Base-by-base conservation (phyloP, 2,113 vertebrate genomes). In the Tylochromis polylepis region DNA sequence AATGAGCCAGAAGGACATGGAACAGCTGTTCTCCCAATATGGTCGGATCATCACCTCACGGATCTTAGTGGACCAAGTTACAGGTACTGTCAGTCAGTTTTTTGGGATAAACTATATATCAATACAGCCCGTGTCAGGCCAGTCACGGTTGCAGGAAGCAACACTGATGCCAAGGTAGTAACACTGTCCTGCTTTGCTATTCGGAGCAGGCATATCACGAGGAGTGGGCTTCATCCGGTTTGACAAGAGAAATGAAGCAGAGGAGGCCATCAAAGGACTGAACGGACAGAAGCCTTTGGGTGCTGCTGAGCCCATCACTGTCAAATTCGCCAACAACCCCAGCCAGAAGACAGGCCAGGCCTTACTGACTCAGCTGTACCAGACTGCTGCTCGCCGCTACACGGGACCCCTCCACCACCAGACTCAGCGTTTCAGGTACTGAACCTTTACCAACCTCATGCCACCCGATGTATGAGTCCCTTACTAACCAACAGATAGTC, bases 1-100 rank as follows among this genome's bases (percentile, higher is more conserved):
- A 88, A 99, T 99, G 98, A 98, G 97, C 91, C 98, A 98, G 96
- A 98, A 98, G 81, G 98, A 99, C 87, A 98, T 99, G 98, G 98
- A 98, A 77, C 98, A 98, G 94, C 97, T 99, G 22, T 99, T 99
- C 95, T 99, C 98, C 8, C 98, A 99, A 87, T 99, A 99, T 0
- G 98, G 98, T n/a, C 97, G 98, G 12, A 99, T 99, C 93, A 99
- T 99, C 96, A 99, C 98, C 4, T 99, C 98, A 20, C 97, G 98
- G 29, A 99, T 99, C 93, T 96, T 99, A 70, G 97, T 99, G 62
- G 98, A 99, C 94, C 98, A 99, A 95, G 98, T 98, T 78, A 99
- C 98, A 97, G 98, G 98, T 99, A 96, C 85, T 65, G 56, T 75
- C 65, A 60, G 22, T 43, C 41, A 34, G 7, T 59, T 20, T 46